Evolutionary conservation across 2,888 invertebrate genomes (phyloP), one percentile per base, ranked within the genome.

Genomic region (Epicampocera succincta): DNA sequence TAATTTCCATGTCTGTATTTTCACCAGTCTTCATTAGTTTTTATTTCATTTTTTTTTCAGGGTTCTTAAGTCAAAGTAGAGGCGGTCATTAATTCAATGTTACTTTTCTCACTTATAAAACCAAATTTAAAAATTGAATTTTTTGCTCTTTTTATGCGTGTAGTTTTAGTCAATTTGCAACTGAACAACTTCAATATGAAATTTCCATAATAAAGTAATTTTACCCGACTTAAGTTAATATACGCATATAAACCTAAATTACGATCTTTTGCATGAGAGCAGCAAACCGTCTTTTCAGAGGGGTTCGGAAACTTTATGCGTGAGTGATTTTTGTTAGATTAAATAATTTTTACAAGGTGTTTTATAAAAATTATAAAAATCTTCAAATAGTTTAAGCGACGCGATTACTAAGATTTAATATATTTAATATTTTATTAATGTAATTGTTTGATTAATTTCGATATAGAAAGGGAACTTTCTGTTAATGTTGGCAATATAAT

Each of bases 141-240:
- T 1, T 44, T 5, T 9, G 15, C 6, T 17, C 4, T 63, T 46
- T 63, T 25, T 63, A 29, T 33, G 6, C 3, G 46, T 63, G 46
- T 63, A 29, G 13, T 11, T 33, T 29, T n/a, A 33, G 29, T 63
- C 1, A 5, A 44, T 15, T 63, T 46, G 15, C 50, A 58, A 48
- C 48, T 21, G 4, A 17, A n/a, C 33, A 44, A 46, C 21, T 29
- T 46, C 9, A 5, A 44, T 19, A 52, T 13, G 38, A 48, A 40
- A 76, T 76, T 56, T 68, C 40, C 76, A 81, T 81, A 77, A 69
- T 73, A 73, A 73, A 73, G 68, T 63, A 3, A 68, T 81, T 77
- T 54, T 42, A 46, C 40, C 54, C 71, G 17, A 40, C 13, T 71
- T 33, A 17, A 8, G 44, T 33, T 21, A 71, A 58, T 42, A 21